Percentiles rank a stretch among this genome's conserved stretches.
phyloP scores from a whole-genome alignment of 2,888 invertebrate genomes.

The Brenthis daphne region DNA sequence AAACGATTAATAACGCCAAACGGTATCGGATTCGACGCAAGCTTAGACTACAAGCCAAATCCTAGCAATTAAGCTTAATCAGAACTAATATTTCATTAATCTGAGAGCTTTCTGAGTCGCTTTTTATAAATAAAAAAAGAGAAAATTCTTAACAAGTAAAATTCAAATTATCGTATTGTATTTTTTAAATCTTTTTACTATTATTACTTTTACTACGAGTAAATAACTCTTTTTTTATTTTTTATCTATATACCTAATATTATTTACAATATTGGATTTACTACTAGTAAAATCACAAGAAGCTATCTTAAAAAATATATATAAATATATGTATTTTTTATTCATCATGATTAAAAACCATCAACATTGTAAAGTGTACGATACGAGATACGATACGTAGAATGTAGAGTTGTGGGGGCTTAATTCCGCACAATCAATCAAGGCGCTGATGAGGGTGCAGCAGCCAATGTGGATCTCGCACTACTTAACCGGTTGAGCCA shows the following conservation, averaged over 20 bases:
- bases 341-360: background rate
- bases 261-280: no score
- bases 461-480: conserved; percentile 58
- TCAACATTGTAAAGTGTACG: conserved; percentile 7
- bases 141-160: background rate
- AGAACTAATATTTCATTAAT: conserved; percentile 5
- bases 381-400: conserved; percentile 30
- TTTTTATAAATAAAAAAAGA: background rate
- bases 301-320: no score
- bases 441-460: conserved; percentile 66
- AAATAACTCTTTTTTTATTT: no score
- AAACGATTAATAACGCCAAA: conserved; percentile 33
- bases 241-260: no score
- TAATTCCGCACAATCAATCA: conserved; percentile 76
- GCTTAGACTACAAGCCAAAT: conserved; percentile 16
- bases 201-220: no score
- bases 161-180: no score
- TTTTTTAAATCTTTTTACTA: no score
- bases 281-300: no score
- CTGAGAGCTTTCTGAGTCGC: background rate
- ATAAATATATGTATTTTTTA: no score
- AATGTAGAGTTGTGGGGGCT: conserved; percentile 54
- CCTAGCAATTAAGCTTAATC: conserved; percentile 26
- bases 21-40: conserved; percentile 25
- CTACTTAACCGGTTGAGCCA: conserved; percentile 57